Conservation (phyloP, 2,888 invertebrate genomes). For the Hydraecia micacea region DNA sequence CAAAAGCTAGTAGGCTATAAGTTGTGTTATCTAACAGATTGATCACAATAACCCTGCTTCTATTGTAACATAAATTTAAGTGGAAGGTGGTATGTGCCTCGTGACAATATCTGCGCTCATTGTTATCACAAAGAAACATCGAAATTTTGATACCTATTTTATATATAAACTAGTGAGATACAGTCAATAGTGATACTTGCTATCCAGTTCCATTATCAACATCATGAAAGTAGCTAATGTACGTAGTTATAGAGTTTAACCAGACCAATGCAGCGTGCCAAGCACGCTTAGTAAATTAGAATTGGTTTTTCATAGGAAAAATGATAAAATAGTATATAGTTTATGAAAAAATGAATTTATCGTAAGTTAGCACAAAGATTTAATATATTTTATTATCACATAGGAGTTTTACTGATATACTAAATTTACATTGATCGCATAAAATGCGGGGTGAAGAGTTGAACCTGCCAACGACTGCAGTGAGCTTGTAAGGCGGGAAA, state of each 20-base stretch:
- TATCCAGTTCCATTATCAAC: conserved; percentile 73
- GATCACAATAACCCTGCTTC: conserved; percentile 29
- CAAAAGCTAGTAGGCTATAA: conserved; percentile 28
- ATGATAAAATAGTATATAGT: conserved; percentile 85
- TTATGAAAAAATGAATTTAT: conserved; percentile 89
- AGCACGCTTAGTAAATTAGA: conserved; percentile 85
- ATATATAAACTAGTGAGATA: conserved; percentile 74
- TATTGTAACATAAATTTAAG: conserved; percentile 35
- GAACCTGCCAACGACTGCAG: conserved; percentile 80
- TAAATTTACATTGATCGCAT: conserved; percentile 87
- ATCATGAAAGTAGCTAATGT: conserved; percentile 72
- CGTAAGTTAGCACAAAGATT: conserved; percentile 91
- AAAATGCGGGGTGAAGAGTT: conserved; percentile 82
- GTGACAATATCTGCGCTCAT: conserved; percentile 80
- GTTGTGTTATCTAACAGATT: conserved; percentile 36
- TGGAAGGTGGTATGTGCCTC: conserved; percentile 72
- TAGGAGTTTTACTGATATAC: conserved; percentile 89
- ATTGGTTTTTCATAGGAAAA: conserved; percentile 84
- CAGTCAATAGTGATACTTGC: conserved; percentile 73
- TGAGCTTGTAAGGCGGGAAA: conserved; percentile 78
- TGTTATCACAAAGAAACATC: conserved; percentile 78
- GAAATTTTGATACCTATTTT: conserved; percentile 80
- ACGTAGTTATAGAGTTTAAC: conserved; percentile 78
- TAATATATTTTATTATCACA: conserved; percentile 90
- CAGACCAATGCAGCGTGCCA: conserved; percentile 88